A percentile compares a stretch with the other conserved stretches of the same genome.
Conservation (phyloP, 2,797 vertebrate genomes). For the Ibycter americanus region DNA sequence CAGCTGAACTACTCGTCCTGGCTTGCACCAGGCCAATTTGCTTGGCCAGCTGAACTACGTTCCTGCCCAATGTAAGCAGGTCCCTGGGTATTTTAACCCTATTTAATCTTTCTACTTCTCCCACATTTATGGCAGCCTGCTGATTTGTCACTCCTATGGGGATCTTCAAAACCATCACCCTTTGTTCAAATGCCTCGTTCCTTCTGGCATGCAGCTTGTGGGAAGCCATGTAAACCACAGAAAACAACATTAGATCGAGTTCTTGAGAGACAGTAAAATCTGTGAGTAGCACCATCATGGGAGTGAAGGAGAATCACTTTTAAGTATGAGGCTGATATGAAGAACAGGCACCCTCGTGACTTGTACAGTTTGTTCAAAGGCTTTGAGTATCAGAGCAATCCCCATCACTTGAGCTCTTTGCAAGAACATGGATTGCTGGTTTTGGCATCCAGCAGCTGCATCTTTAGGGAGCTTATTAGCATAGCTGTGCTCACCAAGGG, state of each 20-base stretch:
- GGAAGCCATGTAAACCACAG: neutral
- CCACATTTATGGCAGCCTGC: neutral
- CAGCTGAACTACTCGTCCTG: neutral
- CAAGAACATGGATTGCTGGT: neutral
- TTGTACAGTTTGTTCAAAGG: neutral
- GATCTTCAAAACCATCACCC: neutral
- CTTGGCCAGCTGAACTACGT: neutral
- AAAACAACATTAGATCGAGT: neutral
- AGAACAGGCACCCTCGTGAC: neutral
- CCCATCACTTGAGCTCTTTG: constrained; percentile 7
- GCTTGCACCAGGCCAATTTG: neutral
- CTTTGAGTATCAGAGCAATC: constrained; percentile 38
- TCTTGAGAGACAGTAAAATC: neutral
- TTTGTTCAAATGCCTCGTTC: neutral
- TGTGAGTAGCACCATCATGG: neutral
- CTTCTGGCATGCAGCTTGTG: neutral
- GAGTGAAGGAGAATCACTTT: neutral
- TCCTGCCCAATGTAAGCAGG: neutral
- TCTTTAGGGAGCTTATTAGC: constrained; percentile 27
- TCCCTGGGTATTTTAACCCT: neutral
- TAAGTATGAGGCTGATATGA: neutral
- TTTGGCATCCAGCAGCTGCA: constrained; percentile 18
- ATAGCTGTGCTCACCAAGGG: neutral
- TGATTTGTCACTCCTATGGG: neutral
- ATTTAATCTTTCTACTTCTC: neutral